phyloP scores from a whole-genome alignment of 1,140 invertebrate genomes.

The Tachypleus tridentatus region DNA sequence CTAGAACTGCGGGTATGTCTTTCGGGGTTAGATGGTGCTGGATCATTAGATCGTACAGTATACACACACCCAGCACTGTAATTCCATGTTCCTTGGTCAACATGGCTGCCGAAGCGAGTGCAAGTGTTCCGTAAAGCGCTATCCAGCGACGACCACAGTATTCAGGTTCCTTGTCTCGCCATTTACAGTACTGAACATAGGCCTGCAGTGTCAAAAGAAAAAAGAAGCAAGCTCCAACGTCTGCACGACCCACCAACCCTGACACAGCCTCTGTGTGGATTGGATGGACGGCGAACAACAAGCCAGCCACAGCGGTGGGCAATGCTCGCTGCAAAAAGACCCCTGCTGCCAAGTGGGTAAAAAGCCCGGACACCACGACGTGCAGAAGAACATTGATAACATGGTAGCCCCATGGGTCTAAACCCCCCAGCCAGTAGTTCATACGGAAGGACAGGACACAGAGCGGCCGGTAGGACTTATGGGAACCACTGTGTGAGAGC shows the following conservation, averaged over 20 bases:
- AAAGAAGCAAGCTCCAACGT: constrained; percentile 39
- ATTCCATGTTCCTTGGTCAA: constrained; percentile 85
- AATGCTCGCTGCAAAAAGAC: constrained; percentile 19
- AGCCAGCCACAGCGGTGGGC: constrained; percentile 30
- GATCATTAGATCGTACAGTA: constrained; percentile 56
- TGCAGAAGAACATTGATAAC: constrained; percentile 39
- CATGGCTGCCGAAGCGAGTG: constrained; percentile 42
- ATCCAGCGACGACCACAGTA: constrained; percentile 5
- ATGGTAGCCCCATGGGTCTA: constrained; percentile 39
- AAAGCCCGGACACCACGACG: constrained; percentile 34
- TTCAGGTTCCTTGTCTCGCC: constrained; percentile 12
- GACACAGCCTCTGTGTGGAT: constrained; percentile 58
- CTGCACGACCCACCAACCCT: constrained; percentile 42
- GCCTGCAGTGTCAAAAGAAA: constrained; percentile 40
- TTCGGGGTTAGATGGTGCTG: constrained; percentile 27
- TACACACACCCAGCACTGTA: constrained; percentile 76
- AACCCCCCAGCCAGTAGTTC: constrained; percentile 48
- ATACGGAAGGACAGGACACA: constrained; percentile 86
- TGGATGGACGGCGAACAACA: constrained; percentile 40
- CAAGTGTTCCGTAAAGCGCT: constrained; percentile 19
- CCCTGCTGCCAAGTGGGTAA: constrained; percentile 24
- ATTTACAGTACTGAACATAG: constrained; percentile 39
- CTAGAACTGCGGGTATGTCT: constrained; percentile 14
- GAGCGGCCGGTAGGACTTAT: constrained; percentile 91
- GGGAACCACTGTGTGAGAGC: constrained; percentile 66